Percentiles rank a stretch among this genome's conserved stretches.
These are phyloP conservation scores for Cryptus armator DNA, from an alignment of 2,888 invertebrate genomes.

Conservation along the genomic window DNA sequence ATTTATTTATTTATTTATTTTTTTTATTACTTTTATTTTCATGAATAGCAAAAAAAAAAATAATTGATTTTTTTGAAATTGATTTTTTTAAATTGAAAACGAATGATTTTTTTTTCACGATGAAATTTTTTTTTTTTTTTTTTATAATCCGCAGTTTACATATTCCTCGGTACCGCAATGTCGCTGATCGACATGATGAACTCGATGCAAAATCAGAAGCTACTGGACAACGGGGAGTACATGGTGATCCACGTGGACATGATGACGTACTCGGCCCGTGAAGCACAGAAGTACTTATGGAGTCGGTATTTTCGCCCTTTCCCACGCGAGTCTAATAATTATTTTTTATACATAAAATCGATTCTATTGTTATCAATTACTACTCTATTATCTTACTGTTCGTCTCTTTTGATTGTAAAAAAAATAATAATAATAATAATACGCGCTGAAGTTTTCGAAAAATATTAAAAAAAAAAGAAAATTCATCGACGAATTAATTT, in stretches of 20 bases:
- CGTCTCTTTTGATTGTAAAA: slow-evolving; percentile 24
- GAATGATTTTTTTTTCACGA: no score
- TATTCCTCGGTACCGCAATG: slow-evolving; percentile 95
- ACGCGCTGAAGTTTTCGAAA: slow-evolving; percentile 12
- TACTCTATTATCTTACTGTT: slow-evolving; percentile 6
- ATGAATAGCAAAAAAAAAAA: no score
- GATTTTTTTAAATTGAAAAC: no score
- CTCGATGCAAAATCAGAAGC: slow-evolving; percentile 94
- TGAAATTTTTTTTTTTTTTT: not conserved
- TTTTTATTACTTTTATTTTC: not conserved
- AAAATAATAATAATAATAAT: no score
- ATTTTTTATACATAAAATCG: no score
- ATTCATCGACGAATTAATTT: slow-evolving; percentile 28
- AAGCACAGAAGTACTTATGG: slow-evolving; percentile 93
- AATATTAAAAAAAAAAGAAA: slow-evolving; percentile 40
- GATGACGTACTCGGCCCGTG: slow-evolving; percentile 92
- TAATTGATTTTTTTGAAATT: no score
- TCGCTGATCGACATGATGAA: slow-evolving; percentile 96
- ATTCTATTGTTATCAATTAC: no score
- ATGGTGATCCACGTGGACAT: slow-evolving; percentile 98
- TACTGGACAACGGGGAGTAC: slow-evolving; percentile 97
- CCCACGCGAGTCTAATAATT: slow-evolving; percentile 15
- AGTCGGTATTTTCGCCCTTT: slow-evolving; percentile 87
- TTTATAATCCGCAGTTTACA: slow-evolving; percentile 92
- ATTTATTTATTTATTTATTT: not conserved